phyloP scores from a whole-genome alignment of 2,888 invertebrate species.

The Pantelozetes paolii region DNA sequence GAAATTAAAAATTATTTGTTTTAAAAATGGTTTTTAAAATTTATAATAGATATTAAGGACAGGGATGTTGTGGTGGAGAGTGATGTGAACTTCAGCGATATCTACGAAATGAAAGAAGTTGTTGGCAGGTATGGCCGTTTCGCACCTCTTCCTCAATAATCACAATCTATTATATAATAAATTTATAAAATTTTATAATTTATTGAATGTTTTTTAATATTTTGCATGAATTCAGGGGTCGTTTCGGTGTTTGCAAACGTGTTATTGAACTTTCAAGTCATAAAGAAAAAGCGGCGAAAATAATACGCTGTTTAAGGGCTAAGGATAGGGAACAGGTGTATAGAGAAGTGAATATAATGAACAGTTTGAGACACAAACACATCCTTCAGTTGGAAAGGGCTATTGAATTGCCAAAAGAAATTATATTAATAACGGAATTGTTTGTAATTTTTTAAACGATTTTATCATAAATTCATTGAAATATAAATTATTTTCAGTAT shows the following conservation, averaged over 20 bases:
- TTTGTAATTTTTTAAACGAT: background rate
- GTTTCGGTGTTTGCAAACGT: slow-evolving; percentile 57
- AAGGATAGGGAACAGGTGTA: slow-evolving; percentile 71
- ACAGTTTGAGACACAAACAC: slow-evolving; percentile 73
- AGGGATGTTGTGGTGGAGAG: slow-evolving; percentile 56
- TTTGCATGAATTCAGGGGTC: slow-evolving; percentile 52
- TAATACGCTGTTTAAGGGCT: slow-evolving; percentile 67
- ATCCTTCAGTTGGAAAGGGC: slow-evolving; percentile 76
- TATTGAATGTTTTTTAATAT: too few relatives aligned
- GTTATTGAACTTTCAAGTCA: slow-evolving; percentile 62
- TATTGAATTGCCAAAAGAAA: slow-evolving; percentile 69
- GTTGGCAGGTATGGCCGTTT: slow-evolving; percentile 57
- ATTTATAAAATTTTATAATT: background rate
- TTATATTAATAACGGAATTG: slow-evolving; percentile 75
- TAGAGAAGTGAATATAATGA: slow-evolving; percentile 83
- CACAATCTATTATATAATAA: too few relatives aligned
- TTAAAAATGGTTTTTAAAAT: background rate
- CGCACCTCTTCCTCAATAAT: too few relatives aligned
- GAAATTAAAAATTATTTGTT: background rate
- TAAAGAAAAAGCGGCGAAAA: slow-evolving; percentile 73
- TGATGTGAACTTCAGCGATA: slow-evolving; percentile 60
- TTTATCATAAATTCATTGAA: background rate
- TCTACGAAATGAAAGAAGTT: slow-evolving; percentile 67
- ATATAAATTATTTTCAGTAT: slow-evolving; percentile 61
- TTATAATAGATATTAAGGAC: background rate